Conservation (phyloP, 2,888 invertebrate species). For the Aquatica leii region DNA sequence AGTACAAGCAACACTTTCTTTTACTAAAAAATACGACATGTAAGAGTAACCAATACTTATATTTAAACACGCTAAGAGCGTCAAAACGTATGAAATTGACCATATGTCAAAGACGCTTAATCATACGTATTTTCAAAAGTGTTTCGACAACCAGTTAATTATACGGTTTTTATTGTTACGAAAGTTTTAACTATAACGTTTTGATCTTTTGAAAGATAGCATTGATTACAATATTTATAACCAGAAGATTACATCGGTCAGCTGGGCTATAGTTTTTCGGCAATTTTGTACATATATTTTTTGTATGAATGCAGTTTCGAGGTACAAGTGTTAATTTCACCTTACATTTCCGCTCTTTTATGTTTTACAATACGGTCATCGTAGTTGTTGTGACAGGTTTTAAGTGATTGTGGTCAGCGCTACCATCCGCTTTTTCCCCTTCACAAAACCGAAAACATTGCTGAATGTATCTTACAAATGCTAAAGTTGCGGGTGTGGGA, state of each 20-base stretch:
- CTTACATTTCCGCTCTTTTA: conserved; percentile 37
- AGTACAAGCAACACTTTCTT: too few species aligned
- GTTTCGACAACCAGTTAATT: conserved; percentile 38
- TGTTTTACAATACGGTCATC: conserved; percentile 29
- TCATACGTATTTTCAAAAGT: conserved; percentile 31
- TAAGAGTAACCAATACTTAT: conserved; percentile 18
- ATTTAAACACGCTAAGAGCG: conserved; percentile 23
- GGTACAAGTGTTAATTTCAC: conserved; percentile 33
- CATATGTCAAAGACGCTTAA: conserved; percentile 28
- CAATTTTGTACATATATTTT: conserved; percentile 13
- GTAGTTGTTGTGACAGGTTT: conserved; percentile 44
- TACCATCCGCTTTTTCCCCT: conserved; percentile 28
- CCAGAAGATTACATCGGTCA: conserved; percentile 31
- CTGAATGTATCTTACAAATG: conserved; percentile 18
- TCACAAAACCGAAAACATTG: conserved; percentile 18
- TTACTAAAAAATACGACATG: background rate
- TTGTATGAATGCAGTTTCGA: conserved; percentile 13
- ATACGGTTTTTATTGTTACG: conserved; percentile 22
- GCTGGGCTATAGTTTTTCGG: conserved; percentile 25
- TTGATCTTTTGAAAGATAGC: conserved; percentile 8
- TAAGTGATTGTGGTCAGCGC: conserved; percentile 45
- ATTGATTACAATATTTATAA: conserved; percentile 26
- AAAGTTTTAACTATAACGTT: conserved; percentile 23
- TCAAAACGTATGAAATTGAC: conserved; percentile 20
- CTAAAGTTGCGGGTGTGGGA: conserved; percentile 31